Conservation (phyloP, 2,113 vertebrate species). For the Orthonyx spaldingii region DNA sequence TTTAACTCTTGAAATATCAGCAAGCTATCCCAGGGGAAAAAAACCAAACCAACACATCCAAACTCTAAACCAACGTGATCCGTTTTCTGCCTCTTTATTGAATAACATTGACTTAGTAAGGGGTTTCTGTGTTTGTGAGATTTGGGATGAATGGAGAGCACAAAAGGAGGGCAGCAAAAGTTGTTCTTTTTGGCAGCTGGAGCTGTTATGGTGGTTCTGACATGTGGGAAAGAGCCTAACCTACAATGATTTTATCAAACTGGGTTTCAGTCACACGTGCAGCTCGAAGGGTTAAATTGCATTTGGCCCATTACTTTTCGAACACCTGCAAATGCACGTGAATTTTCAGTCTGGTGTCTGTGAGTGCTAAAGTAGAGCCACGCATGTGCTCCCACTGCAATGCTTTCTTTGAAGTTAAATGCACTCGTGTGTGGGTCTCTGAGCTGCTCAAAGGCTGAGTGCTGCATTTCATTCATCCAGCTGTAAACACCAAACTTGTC, state of each 20-base stretch:
- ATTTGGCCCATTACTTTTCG: background rate
- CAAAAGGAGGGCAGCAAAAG: background rate
- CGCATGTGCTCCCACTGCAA: background rate
- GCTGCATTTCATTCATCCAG: background rate
- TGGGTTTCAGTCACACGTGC: background rate
- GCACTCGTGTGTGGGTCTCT: background rate
- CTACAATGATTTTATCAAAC: background rate
- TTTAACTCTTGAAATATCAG: background rate
- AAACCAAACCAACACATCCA: background rate
- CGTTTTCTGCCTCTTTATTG: background rate
- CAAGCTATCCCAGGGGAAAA: background rate
- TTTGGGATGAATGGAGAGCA: fast-evolving
- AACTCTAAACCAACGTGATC: background rate
- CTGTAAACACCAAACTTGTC: background rate
- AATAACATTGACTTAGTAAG: background rate
- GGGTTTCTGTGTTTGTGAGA: background rate
- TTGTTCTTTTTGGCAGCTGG: background rate
- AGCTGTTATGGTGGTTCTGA: background rate
- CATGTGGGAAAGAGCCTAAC: background rate
- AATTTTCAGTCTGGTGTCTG: background rate
- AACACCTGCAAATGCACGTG: background rate
- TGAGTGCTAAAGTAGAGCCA: background rate
- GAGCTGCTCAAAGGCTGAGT: background rate
- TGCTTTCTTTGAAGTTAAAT: background rate
- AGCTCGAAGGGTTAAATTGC: background rate